Evolutionary conservation across 2,797 vertebrate species (phyloP).

Genomic region (Ibycter americanus): DNA sequence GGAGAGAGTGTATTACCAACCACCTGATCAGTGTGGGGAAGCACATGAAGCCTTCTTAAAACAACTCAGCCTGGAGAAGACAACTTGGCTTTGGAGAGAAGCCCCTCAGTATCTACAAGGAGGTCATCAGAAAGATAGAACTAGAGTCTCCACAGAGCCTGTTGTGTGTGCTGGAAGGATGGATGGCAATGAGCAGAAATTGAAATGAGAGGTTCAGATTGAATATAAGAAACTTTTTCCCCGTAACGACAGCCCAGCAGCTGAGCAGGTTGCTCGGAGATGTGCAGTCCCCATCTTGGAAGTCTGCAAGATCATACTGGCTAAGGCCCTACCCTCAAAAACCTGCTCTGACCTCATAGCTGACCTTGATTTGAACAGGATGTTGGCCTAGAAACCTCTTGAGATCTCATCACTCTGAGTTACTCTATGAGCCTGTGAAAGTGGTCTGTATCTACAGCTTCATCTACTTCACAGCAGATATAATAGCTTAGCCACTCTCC

Average conservation of each 20-base stretch:
- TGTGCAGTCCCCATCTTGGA: rapidly evolving
- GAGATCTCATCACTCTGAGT: background rate
- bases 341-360: background rate
- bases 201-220: background rate
- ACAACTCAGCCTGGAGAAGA: background rate
- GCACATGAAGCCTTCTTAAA: background rate
- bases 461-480: background rate
- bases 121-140: background rate
- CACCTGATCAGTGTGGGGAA: background rate
- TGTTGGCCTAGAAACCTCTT: background rate
- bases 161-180: background rate
- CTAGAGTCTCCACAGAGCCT: background rate
- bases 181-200: background rate
- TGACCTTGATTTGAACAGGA: background rate
- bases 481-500: too few species aligned
- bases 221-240: background rate
- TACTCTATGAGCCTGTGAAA: background rate
- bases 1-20: background rate
- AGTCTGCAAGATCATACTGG: background rate
- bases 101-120: background rate
- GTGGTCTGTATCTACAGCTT: background rate
- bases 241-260: background rate
- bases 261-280: background rate
- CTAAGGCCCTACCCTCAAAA: background rate
- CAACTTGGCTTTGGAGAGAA: background rate